Base-by-base conservation (phyloP, 2,888 invertebrate species). In the Drosophila peninsularis region DNA sequence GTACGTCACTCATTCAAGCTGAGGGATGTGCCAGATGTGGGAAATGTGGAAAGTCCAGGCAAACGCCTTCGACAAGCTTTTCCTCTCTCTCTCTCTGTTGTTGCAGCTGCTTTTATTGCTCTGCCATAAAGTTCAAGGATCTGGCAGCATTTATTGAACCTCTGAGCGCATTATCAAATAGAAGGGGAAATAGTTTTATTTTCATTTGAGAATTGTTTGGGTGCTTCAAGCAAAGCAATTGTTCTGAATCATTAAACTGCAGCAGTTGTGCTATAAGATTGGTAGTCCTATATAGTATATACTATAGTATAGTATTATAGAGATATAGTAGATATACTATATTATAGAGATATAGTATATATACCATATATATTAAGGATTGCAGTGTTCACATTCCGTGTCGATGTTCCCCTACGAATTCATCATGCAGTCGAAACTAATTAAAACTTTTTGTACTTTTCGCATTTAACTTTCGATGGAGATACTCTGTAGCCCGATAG, bases 71-170 rank as follows among this genome's bases (percentile, higher is more conserved):
- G 67, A 69, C 67, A 80, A 69, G 55, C 61, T 57, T 66, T 77
- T 64, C 55, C 54, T 47, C 60, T 24, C 44, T n/a, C 24, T 66
- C 42, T 39, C 53, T 19, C 13, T 61, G 2, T 14, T 61, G 45
- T 10, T 30, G 27, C 27, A 45, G 27, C n/a, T 27, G 62, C 65
- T 50, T 24, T 44, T 55, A 37, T 56, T 62, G 56, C 66, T 53
- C 34, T 44, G 30, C 61, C 73, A 62, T 75, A 82, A 75, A 78
- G 78, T 78, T 80, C 78, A 76, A 83, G 83, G 62, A 83, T 70
- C 56, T 72, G 61, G 30, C 32, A 37, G 52, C n/a, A 62, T 41
- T 56, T 21, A 37, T 55, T 57, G 37, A 45, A 64, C 58, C 44
- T 27, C 32, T 47, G 27, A 32, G 71, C 60, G 58, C 66, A 71